Percentiles rank a stretch among this genome's conserved stretches.
Evolutionary conservation across 2,113 vertebrate species (phyloP).

Genomic region (Sialia sialis): DNA sequence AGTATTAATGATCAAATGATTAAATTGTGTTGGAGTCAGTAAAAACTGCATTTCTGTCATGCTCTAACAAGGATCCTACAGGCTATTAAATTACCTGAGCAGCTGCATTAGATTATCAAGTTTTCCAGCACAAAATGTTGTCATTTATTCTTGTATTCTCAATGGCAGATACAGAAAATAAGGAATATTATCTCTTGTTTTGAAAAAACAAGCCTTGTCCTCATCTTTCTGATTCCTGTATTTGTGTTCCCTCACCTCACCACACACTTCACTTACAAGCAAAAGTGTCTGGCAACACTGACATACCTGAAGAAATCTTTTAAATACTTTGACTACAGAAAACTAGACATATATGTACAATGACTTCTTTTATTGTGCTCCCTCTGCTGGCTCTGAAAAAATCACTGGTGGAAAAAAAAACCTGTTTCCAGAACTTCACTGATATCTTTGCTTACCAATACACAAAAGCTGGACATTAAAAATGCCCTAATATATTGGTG

Average conservation of each 20-base stretch:
- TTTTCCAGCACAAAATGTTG: background rate
- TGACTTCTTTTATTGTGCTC: conserved; percentile 21
- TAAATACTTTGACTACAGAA: background rate
- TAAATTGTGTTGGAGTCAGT: background rate
- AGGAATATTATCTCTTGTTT: background rate
- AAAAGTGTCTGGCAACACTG: background rate
- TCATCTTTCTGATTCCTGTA: background rate
- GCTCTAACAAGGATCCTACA: background rate
- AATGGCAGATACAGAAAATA: background rate
- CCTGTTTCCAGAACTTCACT: background rate
- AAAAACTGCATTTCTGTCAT: background rate
- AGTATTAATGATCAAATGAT: background rate
- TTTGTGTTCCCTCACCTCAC: background rate
- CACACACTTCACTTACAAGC: background rate
- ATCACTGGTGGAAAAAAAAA: background rate
- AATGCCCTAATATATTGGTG: background rate
- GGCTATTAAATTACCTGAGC: background rate
- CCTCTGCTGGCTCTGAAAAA: conserved; percentile 32
- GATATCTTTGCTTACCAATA: background rate
- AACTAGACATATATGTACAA: background rate
- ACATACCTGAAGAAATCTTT: background rate
- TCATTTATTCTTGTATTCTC: background rate
- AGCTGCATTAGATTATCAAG: background rate
- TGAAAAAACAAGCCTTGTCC: background rate
- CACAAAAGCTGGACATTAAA: background rate